A percentile compares a stretch with the other conserved stretches of the same genome.
These are phyloP conservation scores for Erebia epiphron DNA, from an alignment of 2,888 invertebrate genomes.

Conservation along the genomic window DNA sequence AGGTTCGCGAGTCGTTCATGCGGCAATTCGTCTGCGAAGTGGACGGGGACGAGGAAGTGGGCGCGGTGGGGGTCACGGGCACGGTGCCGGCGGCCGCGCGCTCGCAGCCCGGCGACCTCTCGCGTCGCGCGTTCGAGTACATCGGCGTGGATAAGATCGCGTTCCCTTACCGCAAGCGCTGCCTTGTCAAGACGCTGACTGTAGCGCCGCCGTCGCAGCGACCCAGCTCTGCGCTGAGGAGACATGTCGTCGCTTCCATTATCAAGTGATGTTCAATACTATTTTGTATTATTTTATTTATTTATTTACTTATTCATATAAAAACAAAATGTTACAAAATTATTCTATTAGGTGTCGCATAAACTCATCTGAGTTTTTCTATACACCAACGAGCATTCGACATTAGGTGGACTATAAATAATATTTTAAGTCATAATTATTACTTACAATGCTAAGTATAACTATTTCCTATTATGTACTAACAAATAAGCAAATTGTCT, in stretches of 20 bases:
- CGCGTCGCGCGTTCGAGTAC: conserved; percentile 70
- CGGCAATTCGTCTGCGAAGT: conserved; percentile 96
- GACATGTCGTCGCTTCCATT: conserved; percentile 92
- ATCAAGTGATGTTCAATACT: conserved; percentile 86
- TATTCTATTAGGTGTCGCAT: too few species aligned
- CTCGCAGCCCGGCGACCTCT: conserved; percentile 52
- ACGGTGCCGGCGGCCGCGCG: conserved; percentile 38
- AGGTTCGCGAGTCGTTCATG: conserved; percentile 99
- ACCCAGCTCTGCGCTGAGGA: conserved; percentile 89
- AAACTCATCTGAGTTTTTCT: too few species aligned
- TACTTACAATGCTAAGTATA: too few species aligned
- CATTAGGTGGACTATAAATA: too few species aligned
- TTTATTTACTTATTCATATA: too few species aligned
- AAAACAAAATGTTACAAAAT: too few species aligned
- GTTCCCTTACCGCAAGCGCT: conserved; percentile 89
- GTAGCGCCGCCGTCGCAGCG: conserved; percentile 92
- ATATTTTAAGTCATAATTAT: too few species aligned
- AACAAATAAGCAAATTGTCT: too few species aligned
- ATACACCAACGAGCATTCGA: too few species aligned
- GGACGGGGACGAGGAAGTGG: conserved; percentile 90
- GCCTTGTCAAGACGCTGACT: conserved; percentile 91
- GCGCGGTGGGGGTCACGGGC: conserved; percentile 60
- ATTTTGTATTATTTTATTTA: too few species aligned
- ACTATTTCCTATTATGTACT: too few species aligned
- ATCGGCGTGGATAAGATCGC: conserved; percentile 71